Base-by-base conservation (phyloP, 2,888 invertebrate genomes). In the Chrysodeixis includens region DNA sequence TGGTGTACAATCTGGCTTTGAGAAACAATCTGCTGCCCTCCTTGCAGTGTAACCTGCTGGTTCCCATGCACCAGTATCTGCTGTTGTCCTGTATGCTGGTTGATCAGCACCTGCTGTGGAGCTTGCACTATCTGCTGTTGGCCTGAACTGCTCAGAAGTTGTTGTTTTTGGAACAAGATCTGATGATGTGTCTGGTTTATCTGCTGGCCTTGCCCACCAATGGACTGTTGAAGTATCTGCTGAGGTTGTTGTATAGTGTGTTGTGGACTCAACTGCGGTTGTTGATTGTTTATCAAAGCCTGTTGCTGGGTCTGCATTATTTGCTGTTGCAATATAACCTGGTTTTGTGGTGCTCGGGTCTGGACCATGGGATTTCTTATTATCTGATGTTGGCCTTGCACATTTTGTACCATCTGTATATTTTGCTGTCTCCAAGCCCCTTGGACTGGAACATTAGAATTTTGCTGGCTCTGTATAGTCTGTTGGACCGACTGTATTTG, bases 221-320 rank as follows among this genome's bases (percentile, higher is more conserved):
- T 83, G 82, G 95, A 86, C 77, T 97, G 97, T 86, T 96, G 96
- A 30, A 96, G 93, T 32, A 96, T 93, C 78, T 97, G 96, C 75
- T 96, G 96, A 56, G 95, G 95, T 71, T 96, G 96, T 78, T 96
- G 95, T 18, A 95, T 92, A 30, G 90, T 83, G 66, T 94, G 94
- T 72, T 96, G 96, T 5, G 96, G 96, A 74, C 95, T 96, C 26
- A 95, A 84, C 63, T 94, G 94, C 7, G 90, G 83, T 70, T 92
- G 95, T 66, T 92, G 95, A 67, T 92, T 95, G 83, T 90, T 93
- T 68, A 95, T 91, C 72, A 94, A 80, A 32, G 90, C 90, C 67
- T 95, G 95, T 61, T 95, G 95, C 72, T 93, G 95, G 0, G 95
- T 95, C 73, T 95, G 95, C 90, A 96, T 95, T 68, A 96, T 96